phyloP scores from a whole-genome alignment of 92 coral and sea anemone species.

The Metridium senile region DNA sequence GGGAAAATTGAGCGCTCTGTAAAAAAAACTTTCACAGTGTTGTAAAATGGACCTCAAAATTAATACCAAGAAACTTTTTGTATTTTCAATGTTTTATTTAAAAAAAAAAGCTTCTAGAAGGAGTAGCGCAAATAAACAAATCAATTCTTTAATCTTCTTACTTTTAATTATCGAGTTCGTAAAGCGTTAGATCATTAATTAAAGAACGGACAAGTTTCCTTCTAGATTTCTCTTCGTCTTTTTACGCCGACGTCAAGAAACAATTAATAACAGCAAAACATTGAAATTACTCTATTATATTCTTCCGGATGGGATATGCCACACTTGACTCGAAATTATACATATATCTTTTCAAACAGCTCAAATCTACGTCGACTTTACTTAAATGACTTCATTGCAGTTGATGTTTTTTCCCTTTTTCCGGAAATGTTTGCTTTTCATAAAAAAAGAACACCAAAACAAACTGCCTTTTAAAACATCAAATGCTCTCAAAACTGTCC shows the following conservation, averaged over 20 bases:
- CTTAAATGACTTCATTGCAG: too few species aligned
- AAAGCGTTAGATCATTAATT: not conserved
- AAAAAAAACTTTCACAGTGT: too few species aligned
- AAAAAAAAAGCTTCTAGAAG: not conserved
- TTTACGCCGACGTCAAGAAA: not conserved
- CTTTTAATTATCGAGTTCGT: not conserved
- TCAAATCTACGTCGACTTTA: not conserved
- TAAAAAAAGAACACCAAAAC: too few species aligned
- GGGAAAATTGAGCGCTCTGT: not conserved
- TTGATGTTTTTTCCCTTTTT: too few species aligned
- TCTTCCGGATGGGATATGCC: not conserved
- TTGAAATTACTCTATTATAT: not conserved
- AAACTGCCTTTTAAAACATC: too few species aligned
- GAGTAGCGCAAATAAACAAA: not conserved
- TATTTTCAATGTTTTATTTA: too few species aligned
- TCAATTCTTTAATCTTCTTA: not conserved
- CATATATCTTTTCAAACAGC: not conserved
- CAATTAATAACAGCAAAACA: conserved; percentile 3
- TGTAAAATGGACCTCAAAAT: too few species aligned
- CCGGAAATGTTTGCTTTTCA: too few species aligned
- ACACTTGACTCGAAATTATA: not conserved
- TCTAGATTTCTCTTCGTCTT: not conserved
- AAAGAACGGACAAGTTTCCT: not conserved
- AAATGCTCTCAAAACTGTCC: too few species aligned
- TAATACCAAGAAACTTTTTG: too few species aligned